Base-by-base conservation (phyloP, 2,888 invertebrate species). In the Junonia oenone region DNA sequence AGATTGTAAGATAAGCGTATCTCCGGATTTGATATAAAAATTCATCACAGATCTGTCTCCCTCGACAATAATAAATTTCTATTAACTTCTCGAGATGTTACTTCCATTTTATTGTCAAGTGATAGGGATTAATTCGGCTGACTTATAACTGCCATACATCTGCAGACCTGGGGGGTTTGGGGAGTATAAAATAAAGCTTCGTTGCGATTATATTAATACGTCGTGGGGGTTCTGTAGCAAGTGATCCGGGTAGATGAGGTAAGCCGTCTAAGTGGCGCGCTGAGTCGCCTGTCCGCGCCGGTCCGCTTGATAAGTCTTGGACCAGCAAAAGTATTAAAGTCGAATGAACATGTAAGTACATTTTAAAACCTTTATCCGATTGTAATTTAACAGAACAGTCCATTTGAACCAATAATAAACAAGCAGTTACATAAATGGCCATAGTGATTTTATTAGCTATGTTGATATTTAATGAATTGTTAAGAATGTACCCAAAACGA, bases 71-170 rank as follows among this genome's bases (percentile, higher is more conserved):
- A 83, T 83, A 87, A 83, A 79, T 86, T 80, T 79, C 82, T 83
- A 83, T 90, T 85, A 81, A 87, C 88, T 83, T 83, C 87, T 79
- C 83, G 76, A 79, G 82, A 85, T 79, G 85, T 83, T 75, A 81
- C 84, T 83, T 86, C 78, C 73, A 85, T 84, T 87, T 86, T 84
- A 81, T 87, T 90, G 79, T 83, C 81, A 76, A 89, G 83, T 83
- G 85, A 85, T 87, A 87, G 81, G 82, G 91, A 88, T 89, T 91
- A 91, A 83, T 89, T 85, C 79, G 72, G 80, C 73, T 88, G 87
- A 89, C 91, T 91, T 86, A 90, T 90, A 83, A 89, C 86, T 81
- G 89, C 79, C 80, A 91, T 91, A 84, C 81, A 87, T 91, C 82
- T 82, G 74, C 78, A 78, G 83, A 81, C 81, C 77, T 73, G 65